Evolutionary conservation across 2,888 invertebrate genomes (phyloP).

Genomic region (Subacronicta megacephala): DNA sequence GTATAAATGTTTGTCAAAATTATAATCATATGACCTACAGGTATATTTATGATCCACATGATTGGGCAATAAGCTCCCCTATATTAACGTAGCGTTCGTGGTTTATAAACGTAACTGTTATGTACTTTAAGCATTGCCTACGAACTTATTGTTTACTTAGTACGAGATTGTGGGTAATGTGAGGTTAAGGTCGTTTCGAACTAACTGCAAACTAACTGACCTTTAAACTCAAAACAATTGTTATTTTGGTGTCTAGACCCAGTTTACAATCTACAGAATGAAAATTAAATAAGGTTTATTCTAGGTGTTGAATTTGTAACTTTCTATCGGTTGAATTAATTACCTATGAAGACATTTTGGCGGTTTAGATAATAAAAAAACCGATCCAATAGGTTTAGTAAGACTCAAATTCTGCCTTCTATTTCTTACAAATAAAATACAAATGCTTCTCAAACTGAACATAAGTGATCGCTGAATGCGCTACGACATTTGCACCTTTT

Average conservation of each 20-base stretch:
- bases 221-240: slow-evolving; percentile 1
- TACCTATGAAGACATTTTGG: too few relatives aligned
- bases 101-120: not conserved
- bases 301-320: too few relatives aligned
- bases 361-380: too few relatives aligned
- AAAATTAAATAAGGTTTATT: not conserved
- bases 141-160: slow-evolving; percentile 17
- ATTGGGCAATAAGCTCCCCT: not conserved
- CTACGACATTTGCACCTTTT: too few relatives aligned
- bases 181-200: not conserved
- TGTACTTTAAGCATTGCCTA: not conserved
- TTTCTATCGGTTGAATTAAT: too few relatives aligned
- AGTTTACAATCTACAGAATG: not conserved
- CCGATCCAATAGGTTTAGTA: too few relatives aligned
- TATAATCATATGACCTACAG: not conserved
- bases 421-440: too few relatives aligned
- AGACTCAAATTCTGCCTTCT: too few relatives aligned
- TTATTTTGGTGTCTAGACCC: slow-evolving; percentile 2
- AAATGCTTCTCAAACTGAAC: too few relatives aligned
- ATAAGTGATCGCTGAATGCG: too few relatives aligned
- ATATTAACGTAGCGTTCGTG: not conserved
- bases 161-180: not conserved
- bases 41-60: not conserved
- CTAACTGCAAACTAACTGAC: slow-evolving; percentile 9
- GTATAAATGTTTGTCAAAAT: not conserved